A percentile compares a stretch with the other conserved stretches of the same genome.
These are phyloP conservation scores for Myotis myotis DNA, from an alignment of 2,797 vertebrate genomes.

Conservation along the genomic window DNA sequence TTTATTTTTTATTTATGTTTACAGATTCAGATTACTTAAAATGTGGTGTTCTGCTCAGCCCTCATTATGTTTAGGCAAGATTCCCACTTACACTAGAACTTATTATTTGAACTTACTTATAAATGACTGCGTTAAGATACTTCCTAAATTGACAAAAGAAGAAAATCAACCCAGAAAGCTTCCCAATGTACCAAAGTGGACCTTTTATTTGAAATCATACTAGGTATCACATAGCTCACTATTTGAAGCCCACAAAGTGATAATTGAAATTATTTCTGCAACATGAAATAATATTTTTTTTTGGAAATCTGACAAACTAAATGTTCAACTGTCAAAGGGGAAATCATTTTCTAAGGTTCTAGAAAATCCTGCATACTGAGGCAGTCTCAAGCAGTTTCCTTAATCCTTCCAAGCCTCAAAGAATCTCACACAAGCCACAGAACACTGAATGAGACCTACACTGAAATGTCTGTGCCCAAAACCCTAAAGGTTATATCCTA, in stretches of 20 bases:
- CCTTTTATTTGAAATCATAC: constrained; percentile 54
- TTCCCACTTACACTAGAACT: constrained; percentile 58
- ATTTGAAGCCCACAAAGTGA: not conserved
- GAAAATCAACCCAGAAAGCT: constrained; percentile 61
- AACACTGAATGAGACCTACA: constrained; percentile 38
- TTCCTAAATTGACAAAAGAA: constrained; percentile 56
- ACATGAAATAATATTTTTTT: constrained; percentile 41
- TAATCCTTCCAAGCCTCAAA: constrained; percentile 71
- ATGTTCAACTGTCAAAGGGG: constrained; percentile 55
- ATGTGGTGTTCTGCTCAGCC: constrained; percentile 40
- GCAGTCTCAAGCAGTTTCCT: constrained; percentile 59
- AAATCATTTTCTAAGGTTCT: constrained; percentile 51
- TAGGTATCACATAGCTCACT: constrained; percentile 28
- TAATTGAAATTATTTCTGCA: constrained; percentile 44
- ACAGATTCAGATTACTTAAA: constrained; percentile 57
- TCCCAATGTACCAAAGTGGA: constrained; percentile 28
- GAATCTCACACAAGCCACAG: constrained; percentile 60
- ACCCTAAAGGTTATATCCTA: constrained; percentile 57
- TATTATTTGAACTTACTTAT: constrained; percentile 44
- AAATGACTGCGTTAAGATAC: constrained; percentile 64
- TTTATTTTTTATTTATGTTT: constrained; percentile 59
- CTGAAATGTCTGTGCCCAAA: constrained; percentile 48
- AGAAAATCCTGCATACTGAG: constrained; percentile 57
- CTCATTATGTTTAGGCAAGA: constrained; percentile 59
- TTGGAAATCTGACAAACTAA: constrained; percentile 58